Evolutionary conservation across 2,888 invertebrate species (phyloP), one percentile per base, ranked within the genome.

Genomic region (Melitaea athalia): DNA sequence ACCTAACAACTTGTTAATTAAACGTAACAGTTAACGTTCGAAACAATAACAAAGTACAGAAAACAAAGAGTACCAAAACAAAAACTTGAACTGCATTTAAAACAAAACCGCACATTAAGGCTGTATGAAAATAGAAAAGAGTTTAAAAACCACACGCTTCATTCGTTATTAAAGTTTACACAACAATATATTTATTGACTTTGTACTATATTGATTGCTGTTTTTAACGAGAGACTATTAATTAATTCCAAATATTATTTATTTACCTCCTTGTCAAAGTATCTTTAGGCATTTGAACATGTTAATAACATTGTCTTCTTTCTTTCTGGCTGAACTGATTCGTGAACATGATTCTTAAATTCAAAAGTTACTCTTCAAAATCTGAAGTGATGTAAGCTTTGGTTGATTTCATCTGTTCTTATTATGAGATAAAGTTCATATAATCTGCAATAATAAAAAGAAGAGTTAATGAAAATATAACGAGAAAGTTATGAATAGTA

Each of bases 71-170:
- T 38, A 85, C 85, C 81, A 77, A 78, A 77, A 72, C 71, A 70
- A 70, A 72, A 87, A 85, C 83, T 79, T 77, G 77, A 81, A 68
- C 64, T 61, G 43, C 47, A 74, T 77, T 57, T 57, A 75, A 81
- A 87, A 86, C 85, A 88, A 86, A 80, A 86, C 91, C 91, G 91
- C 87, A 82, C 89, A 92, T 92, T 92, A 91, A 92, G 92, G 89
- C 88, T 65, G 31, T n/a, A 50, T 38, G 11, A 3, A 38, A n/a
- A 33, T 17, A 38, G 12, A 38, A n/a, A 55, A 38, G 15, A 24
- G 5, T 17, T 55, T 45, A 52, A 50, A 33, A 31, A 38, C 24
- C 47, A 55, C 17, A 52, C 55, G 8, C 8, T 15, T 57, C 31
- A 6, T 55, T 33, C 17, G 6, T 55, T 33, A 14, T 14, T n/a